phyloP scores from a whole-genome alignment of 2,888 invertebrate genomes.

The Nectonema munidae region DNA sequence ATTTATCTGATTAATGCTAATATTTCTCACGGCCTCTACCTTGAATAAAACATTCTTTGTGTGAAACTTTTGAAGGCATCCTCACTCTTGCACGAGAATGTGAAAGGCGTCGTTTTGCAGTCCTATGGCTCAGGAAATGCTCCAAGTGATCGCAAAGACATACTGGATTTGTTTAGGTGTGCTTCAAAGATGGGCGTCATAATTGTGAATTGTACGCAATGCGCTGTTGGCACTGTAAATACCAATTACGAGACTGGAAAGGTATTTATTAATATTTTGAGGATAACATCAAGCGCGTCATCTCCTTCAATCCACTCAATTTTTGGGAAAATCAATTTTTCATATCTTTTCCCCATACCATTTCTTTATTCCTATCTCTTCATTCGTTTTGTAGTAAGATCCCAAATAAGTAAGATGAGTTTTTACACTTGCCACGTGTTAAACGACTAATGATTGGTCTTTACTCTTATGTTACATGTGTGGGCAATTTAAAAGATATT shows the following conservation, averaged over 20 bases:
- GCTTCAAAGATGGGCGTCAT: slow-evolving; percentile 45
- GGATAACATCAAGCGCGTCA: no score
- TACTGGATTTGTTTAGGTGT: slow-evolving; percentile 35
- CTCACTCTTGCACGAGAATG: slow-evolving; percentile 34
- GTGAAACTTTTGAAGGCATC: slow-evolving; percentile 20
- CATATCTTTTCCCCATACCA: no score
- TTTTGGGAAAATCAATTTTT: no score
- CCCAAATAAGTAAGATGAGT: no score
- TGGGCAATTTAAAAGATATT: no score
- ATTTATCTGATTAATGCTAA: slow-evolving; percentile 18
- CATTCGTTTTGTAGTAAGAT: no score
- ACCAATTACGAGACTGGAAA: slow-evolving; percentile 51
- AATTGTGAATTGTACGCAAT: slow-evolving; percentile 66
- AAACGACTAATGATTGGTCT: no score
- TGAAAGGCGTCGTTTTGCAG: slow-evolving; percentile 50
- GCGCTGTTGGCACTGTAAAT: slow-evolving; percentile 43
- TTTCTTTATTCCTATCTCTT: no score
- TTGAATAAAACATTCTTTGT: slow-evolving; percentile 2
- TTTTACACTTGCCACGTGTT: no score
- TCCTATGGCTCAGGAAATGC: slow-evolving; percentile 75
- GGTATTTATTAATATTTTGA: no score
- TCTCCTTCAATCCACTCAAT: no score
- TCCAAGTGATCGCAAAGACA: slow-evolving; percentile 45
- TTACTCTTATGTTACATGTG: no score
- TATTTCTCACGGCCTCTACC: slow-evolving; percentile 12